These are phyloP conservation scores for Elysia crispata DNA, from an alignment of 2,888 invertebrate species.

Conservation along the genomic window DNA sequence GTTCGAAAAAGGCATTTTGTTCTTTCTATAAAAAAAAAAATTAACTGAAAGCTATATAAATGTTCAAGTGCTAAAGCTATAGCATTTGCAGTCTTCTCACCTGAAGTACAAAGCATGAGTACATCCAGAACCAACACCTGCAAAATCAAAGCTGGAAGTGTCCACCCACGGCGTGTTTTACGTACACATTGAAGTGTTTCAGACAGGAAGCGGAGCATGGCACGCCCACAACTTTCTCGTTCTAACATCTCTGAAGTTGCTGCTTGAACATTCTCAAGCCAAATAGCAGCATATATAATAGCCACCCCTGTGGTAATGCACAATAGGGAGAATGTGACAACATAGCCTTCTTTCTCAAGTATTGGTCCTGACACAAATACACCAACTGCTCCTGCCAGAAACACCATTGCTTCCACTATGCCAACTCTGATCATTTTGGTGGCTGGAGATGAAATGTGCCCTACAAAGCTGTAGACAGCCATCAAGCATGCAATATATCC, in stretches of 20 bases:
- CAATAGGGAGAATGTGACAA: slow-evolving; percentile 75
- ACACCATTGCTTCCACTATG: slow-evolving; percentile 88
- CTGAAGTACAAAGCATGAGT: slow-evolving; percentile 60
- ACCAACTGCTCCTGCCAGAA: slow-evolving; percentile 90
- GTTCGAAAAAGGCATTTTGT: no score
- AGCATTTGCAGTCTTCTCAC: slow-evolving; percentile 51
- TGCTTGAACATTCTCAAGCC: slow-evolving; percentile 61
- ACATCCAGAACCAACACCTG: slow-evolving; percentile 57
- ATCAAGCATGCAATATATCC: slow-evolving; percentile 77
- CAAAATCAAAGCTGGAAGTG: slow-evolving; percentile 34
- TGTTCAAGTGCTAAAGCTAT: no score
- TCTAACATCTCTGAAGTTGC: slow-evolving; percentile 20
- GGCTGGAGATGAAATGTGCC: slow-evolving; percentile 85
- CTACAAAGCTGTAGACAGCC: slow-evolving; percentile 85
- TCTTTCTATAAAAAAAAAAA: no score
- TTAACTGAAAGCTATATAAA: no score
- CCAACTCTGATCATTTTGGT: slow-evolving; percentile 88
- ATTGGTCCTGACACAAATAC: slow-evolving; percentile 89
- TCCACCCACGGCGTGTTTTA: no score
- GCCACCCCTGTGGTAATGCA: slow-evolving; percentile 69
- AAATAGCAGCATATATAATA: slow-evolving; percentile 73
- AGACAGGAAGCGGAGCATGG: slow-evolving; percentile 45
- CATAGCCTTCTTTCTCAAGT: slow-evolving; percentile 78
- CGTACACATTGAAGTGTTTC: slow-evolving; percentile 56
- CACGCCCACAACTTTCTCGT: slow-evolving; percentile 1